Percentiles rank a stretch among this genome's conserved stretches.
Conservation (phyloP, 2,797 vertebrate species). For the Euthynnus affinis region DNA sequence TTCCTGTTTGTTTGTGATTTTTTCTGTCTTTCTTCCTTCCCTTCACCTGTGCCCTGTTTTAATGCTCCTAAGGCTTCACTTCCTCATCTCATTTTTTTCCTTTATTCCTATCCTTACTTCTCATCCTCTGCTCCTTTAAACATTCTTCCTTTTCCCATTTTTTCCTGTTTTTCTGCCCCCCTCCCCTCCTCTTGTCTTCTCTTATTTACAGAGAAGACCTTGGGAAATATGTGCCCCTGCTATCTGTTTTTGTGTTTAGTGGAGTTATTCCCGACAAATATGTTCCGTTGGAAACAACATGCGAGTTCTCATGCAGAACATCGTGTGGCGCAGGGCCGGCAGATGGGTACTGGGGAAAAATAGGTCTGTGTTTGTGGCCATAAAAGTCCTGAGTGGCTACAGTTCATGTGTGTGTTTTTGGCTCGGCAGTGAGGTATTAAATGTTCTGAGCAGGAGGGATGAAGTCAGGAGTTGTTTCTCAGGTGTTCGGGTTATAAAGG, state of each 20-base stretch:
- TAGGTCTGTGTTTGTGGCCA: not conserved
- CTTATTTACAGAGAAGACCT: constrained; percentile 50
- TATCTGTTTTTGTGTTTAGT: constrained; percentile 66
- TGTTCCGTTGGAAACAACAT: constrained; percentile 53
- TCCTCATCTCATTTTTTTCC: not conserved
- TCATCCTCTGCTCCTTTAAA: not conserved
- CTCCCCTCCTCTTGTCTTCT: constrained; percentile 5
- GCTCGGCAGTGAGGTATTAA: not conserved
- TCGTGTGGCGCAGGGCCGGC: constrained; percentile 23
- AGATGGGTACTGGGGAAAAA: constrained; percentile 31
- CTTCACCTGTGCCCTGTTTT: constrained; percentile 46
- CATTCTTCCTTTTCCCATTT: not conserved
- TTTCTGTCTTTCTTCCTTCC: constrained; percentile 31
- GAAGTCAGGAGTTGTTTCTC: no score
- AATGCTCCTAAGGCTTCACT: not conserved
- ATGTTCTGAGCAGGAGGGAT: not conserved
- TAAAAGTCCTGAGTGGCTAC: constrained; percentile 26
- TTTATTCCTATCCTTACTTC: not conserved
- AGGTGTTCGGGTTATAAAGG: no score
- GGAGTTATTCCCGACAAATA: constrained; percentile 59
- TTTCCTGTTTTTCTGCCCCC: not conserved
- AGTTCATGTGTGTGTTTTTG: not conserved
- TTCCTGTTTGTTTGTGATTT: constrained; percentile 59
- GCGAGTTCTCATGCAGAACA: constrained; percentile 1
- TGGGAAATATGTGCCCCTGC: constrained; percentile 71